These are phyloP conservation scores for Indicator maculatus DNA, from an alignment of 2,113 vertebrate species.

Conservation along the genomic window DNA sequence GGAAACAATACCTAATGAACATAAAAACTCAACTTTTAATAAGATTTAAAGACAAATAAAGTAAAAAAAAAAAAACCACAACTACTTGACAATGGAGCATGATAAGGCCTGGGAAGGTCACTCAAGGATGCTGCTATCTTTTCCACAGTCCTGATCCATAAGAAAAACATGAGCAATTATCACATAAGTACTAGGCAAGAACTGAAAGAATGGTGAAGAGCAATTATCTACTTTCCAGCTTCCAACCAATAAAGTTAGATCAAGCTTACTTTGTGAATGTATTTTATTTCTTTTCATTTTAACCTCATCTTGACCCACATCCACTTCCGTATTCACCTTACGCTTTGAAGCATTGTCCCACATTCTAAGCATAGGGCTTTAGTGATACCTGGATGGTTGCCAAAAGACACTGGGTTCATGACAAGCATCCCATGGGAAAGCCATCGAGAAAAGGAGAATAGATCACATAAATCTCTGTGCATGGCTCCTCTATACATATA, in stretches of 20 bases:
- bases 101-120: neutral
- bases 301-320: neutral
- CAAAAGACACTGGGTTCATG: neutral
- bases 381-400: neutral
- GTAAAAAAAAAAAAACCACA: neutral
- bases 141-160: neutral
- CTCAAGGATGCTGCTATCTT: neutral
- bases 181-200: neutral
- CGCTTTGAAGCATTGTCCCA: neutral
- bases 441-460: neutral
- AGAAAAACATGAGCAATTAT: neutral
- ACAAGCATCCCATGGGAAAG: neutral
- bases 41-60: neutral
- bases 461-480: neutral
- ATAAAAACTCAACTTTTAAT: neutral
- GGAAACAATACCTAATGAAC: neutral
- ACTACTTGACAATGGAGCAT: neutral
- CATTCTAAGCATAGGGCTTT: neutral
- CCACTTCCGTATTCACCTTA: neutral
- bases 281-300: neutral
- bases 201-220: neutral
- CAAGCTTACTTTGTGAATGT: neutral
- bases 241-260: neutral
- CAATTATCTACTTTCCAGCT: neutral
- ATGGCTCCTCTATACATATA: neutral